phyloP scores from a whole-genome alignment of 2,113 vertebrate species.

The Manacus vitellinus region DNA sequence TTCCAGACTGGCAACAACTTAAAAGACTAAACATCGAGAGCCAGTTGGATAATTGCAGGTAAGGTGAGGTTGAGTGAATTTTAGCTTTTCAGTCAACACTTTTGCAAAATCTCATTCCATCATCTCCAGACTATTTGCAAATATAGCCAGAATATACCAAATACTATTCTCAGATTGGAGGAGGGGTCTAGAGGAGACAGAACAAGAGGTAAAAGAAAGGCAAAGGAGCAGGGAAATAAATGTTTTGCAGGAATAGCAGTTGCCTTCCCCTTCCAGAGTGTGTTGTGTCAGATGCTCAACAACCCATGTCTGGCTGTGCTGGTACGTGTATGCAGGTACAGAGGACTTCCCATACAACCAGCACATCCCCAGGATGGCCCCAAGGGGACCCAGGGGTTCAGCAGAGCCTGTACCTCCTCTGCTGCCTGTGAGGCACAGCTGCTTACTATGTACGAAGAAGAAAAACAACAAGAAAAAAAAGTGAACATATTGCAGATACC shows the following conservation, averaged over 20 bases:
- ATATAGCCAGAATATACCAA: background rate
- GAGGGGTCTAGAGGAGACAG: no score
- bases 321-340: background rate
- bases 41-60: background rate
- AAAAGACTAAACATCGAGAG: background rate
- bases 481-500: background rate
- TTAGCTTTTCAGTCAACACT: background rate
- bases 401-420: background rate
- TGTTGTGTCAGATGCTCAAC: background rate
- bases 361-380: background rate
- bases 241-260: background rate
- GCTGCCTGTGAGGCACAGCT: background rate
- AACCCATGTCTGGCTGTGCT: fast-evolving
- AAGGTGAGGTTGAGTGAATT: background rate
- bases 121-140: background rate
- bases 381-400: fast-evolving
- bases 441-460: background rate
- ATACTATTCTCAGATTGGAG: background rate
- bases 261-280: background rate
- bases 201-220: background rate
- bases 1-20: background rate
- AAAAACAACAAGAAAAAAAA: background rate
- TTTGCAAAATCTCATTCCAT: background rate
- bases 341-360: background rate
- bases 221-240: background rate